Evolutionary conservation across 2,797 vertebrate species (phyloP).

Genomic region (Danio albolineatus): DNA sequence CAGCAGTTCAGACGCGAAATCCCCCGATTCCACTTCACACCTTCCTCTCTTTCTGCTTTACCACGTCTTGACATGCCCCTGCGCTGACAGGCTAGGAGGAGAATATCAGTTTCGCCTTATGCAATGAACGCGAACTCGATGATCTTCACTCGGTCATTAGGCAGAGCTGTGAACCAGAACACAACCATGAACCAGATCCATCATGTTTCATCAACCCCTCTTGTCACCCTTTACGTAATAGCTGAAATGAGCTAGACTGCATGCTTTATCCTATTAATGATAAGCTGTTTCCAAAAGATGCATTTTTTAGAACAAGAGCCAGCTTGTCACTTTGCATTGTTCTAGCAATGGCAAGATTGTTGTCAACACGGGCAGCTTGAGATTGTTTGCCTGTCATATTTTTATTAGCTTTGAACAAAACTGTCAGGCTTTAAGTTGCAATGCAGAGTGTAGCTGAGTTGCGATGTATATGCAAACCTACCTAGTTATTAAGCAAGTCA

Average conservation of each 20-base stretch:
- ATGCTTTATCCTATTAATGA: conserved; percentile 24
- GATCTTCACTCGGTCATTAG: conserved; percentile 34
- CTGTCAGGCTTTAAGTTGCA: conserved; percentile 18
- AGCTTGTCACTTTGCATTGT: conserved; percentile 33
- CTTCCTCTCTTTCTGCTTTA: neutral
- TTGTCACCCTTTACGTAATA: conserved; percentile 10
- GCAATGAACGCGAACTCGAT: conserved; percentile 8
- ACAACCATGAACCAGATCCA: conserved; percentile 10
- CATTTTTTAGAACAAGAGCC: neutral
- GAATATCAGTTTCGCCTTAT: conserved; percentile 8
- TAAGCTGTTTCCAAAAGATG: conserved; percentile 22
- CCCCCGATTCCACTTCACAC: neutral
- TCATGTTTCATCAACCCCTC: conserved; percentile 35
- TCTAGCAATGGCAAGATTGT: conserved; percentile 7
- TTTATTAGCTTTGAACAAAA: conserved; percentile 41
- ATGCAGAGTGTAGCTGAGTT: neutral
- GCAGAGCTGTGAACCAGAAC: conserved; percentile 37
- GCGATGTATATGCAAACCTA: conserved; percentile 20
- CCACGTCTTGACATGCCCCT: conserved; percentile 26
- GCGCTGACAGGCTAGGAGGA: neutral
- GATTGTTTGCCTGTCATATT: conserved; percentile 34
- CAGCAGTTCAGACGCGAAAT: conserved; percentile 19
- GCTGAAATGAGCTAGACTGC: conserved; percentile 13
- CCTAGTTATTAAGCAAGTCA: conserved; percentile 35
- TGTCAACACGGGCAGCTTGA: conserved; percentile 16